A percentile compares a stretch with the other conserved stretches of the same genome.
These are phyloP conservation scores for Hoplostethus atlanticus DNA, from an alignment of 2,797 vertebrate species.

Conservation along the genomic window DNA sequence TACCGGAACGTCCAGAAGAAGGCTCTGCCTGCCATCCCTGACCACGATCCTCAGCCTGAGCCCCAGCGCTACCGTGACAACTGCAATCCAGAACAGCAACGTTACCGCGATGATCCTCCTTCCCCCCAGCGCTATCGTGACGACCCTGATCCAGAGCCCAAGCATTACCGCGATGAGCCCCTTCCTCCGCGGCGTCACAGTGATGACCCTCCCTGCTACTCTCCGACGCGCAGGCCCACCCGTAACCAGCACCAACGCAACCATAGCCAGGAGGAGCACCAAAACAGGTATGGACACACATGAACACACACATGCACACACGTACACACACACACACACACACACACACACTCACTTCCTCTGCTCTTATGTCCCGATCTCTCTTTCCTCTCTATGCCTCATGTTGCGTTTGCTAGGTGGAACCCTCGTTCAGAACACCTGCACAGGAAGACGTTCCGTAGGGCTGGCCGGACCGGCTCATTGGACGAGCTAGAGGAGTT, in stretches of 20 bases:
- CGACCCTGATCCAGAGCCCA: conserved; percentile 40
- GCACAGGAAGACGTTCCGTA: conserved; percentile 90
- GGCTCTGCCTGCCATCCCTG: conserved; percentile 89
- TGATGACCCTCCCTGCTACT: conserved; percentile 68
- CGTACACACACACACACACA: not conserved
- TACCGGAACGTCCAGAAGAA: conserved; percentile 90
- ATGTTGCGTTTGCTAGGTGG: conserved; percentile 80
- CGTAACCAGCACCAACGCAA: conserved; percentile 57
- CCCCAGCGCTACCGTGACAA: conserved; percentile 60
- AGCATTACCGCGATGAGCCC: conserved; percentile 42
- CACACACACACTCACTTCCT: not conserved
- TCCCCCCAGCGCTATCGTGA: conserved; percentile 58
- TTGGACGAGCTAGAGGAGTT: conserved; percentile 95
- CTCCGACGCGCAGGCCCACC: conserved; percentile 46
- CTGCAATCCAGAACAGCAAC: conserved; percentile 62
- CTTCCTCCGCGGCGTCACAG: conserved; percentile 68
- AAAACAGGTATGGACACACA: conserved; percentile 53
- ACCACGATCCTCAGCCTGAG: conserved; percentile 84
- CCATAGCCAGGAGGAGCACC: conserved; percentile 63
- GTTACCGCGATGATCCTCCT: conserved; percentile 37
- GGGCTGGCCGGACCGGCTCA: conserved; percentile 87
- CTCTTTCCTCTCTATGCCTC: not conserved
- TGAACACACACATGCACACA: not conserved
- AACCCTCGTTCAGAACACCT: conserved; percentile 94
- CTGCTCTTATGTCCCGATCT: not conserved